A percentile compares a stretch with the other conserved stretches of the same genome.
Conservation (phyloP, 2,797 vertebrate genomes). For the Bothrops alternatus region DNA sequence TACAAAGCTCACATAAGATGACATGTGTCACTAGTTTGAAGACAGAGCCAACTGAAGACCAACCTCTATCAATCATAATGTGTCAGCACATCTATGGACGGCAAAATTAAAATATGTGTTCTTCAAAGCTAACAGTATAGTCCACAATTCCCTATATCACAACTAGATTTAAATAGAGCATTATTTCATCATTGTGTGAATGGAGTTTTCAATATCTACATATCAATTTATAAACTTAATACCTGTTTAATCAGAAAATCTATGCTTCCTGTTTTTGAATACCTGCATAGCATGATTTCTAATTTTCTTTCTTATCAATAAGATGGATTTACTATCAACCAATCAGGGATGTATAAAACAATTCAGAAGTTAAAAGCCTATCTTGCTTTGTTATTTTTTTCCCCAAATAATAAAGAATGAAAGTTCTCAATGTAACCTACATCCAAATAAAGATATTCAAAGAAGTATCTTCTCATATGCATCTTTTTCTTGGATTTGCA, state of each 20-base stretch:
- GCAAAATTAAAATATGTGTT: not conserved
- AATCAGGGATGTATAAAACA: not conserved
- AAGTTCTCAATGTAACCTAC: constrained; percentile 25
- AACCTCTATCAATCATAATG: not conserved
- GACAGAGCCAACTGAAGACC: not conserved
- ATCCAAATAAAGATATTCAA: constrained; percentile 11
- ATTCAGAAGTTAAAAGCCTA: constrained; percentile 19
- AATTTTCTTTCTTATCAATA: not conserved
- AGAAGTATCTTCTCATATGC: constrained; percentile 7
- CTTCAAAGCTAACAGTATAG: not conserved
- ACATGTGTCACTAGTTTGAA: not conserved
- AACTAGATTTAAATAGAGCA: not conserved
- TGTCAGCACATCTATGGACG: not conserved
- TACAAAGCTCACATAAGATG: not conserved
- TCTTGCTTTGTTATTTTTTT: not conserved
- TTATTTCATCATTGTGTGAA: not conserved
- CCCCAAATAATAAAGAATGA: constrained; percentile 30
- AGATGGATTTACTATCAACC: not conserved
- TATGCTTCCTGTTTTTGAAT: not conserved
- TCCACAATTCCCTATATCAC: not conserved
- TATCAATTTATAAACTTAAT: not conserved
- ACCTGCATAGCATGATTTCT: not conserved
- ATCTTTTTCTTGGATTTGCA: not conserved
- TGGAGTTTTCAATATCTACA: not conserved
- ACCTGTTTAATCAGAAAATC: not conserved